Conservation (phyloP, 1,140 invertebrate species). For the Bicyclus anynana region DNA sequence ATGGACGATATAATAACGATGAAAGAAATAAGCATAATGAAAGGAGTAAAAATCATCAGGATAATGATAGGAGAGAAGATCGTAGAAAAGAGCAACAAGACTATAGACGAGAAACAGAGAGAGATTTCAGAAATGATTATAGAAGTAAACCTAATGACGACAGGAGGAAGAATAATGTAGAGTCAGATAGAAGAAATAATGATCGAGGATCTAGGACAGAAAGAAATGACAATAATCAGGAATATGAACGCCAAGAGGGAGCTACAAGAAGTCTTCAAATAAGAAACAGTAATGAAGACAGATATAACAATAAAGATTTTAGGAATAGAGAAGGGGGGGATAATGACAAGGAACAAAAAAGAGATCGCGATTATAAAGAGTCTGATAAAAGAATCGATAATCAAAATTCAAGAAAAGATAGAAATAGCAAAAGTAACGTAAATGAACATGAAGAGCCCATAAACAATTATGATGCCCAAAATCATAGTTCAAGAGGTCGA, state of each 20-base stretch:
- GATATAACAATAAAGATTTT: background rate
- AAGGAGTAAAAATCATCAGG: slow-evolving; percentile 3
- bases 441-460: background rate
- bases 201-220: slow-evolving; percentile 2
- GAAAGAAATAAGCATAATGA: slow-evolving; percentile 15
- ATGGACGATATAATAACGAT: slow-evolving; percentile 16
- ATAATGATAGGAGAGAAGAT: slow-evolving; percentile 13
- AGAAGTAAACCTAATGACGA: background rate
- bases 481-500: background rate
- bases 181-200: slow-evolving; percentile 7
- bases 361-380: slow-evolving; percentile 8
- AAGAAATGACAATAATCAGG: background rate
- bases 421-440: background rate
- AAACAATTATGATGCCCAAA: background rate
- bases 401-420: slow-evolving; percentile 9
- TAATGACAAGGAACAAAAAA: slow-evolving; percentile 4
- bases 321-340: background rate
- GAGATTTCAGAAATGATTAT: slow-evolving; percentile 5
- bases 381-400: slow-evolving; percentile 5
- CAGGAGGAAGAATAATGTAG: slow-evolving; percentile 7
- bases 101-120: slow-evolving; percentile 1
- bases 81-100: background rate
- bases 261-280: background rate
- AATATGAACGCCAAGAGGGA: background rate
- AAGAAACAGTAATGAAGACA: slow-evolving; percentile 9